phyloP scores from a whole-genome alignment of 2,888 invertebrate genomes.

The Agriopis aurantiaria region DNA sequence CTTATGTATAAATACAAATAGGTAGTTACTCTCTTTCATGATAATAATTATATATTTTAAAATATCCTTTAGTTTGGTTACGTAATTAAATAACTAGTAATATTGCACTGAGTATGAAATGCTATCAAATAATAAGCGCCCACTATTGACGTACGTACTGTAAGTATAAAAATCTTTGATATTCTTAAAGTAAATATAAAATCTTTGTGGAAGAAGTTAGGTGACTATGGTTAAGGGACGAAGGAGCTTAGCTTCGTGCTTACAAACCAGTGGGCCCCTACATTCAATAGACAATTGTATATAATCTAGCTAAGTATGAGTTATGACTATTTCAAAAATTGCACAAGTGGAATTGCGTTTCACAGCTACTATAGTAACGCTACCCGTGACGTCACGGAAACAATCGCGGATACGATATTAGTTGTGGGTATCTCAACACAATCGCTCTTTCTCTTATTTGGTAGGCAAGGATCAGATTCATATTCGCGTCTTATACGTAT shows the following conservation, averaged over 20 bases:
- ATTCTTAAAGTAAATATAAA: conserved; percentile 83
- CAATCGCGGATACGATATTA: conserved; percentile 69
- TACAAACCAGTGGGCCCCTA: conserved; percentile 82
- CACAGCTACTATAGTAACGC: conserved; percentile 78
- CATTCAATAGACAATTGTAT: conserved; percentile 84
- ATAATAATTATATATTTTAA: conserved; percentile 81
- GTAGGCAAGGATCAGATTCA: conserved; percentile 77
- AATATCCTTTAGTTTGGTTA: conserved; percentile 87
- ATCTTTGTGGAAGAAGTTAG: conserved; percentile 83
- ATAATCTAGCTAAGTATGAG: conserved; percentile 82
- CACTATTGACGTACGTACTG: conserved; percentile 76
- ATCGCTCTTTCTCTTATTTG: conserved; percentile 68
- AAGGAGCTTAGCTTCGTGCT: conserved; percentile 74
- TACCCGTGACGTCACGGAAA: conserved; percentile 66
- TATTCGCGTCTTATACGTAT: conserved; percentile 72
- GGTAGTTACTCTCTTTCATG: conserved; percentile 83
- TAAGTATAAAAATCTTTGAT: conserved; percentile 77
- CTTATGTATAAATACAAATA: conserved; percentile 83
- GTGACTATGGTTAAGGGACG: conserved; percentile 75
- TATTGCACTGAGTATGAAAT: conserved; percentile 88
- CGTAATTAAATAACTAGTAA: conserved; percentile 87
- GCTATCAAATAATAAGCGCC: conserved; percentile 87
- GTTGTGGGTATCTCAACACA: conserved; percentile 66
- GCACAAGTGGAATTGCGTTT: conserved; percentile 86
- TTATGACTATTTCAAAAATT: conserved; percentile 86